These are phyloP conservation scores for Margaritifera margaritifera DNA, from an alignment of 2,888 invertebrate genomes.

Conservation along the genomic window DNA sequence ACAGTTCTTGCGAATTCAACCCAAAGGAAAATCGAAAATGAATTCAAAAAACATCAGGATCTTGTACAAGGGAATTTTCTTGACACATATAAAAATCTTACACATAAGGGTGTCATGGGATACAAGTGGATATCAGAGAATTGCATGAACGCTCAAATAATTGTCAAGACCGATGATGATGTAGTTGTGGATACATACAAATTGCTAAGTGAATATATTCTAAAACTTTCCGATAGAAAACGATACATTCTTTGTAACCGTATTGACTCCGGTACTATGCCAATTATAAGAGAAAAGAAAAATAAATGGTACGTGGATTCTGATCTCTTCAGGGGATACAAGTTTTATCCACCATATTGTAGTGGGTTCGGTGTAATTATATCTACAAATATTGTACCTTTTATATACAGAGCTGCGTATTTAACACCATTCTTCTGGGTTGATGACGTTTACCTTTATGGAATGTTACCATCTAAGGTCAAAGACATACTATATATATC, in stretches of 20 bases:
- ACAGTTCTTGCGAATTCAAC: constrained; percentile 17
- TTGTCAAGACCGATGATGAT: constrained; percentile 54
- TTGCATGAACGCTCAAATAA: constrained; percentile 44
- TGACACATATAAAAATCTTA: constrained; percentile 50
- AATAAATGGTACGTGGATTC: constrained; percentile 32
- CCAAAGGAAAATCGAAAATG: constrained; percentile 33
- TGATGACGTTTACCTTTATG: no score
- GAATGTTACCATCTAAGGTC: no score
- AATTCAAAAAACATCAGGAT: constrained; percentile 42
- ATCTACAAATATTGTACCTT: constrained; percentile 32
- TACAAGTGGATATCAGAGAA: no score
- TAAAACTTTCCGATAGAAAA: constrained; percentile 14
- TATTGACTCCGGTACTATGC: constrained; percentile 30
- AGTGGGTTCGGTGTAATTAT: constrained; percentile 35
- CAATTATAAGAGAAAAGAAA: constrained; percentile 28
- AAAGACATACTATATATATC: constrained; percentile 24
- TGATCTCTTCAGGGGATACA: constrained; percentile 24
- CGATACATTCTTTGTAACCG: constrained; percentile 35
- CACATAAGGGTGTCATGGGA: constrained; percentile 53
- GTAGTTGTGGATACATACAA: constrained; percentile 45
- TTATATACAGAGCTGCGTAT: constrained; percentile 25
- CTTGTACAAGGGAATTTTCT: constrained; percentile 54
- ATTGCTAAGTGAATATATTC: constrained; percentile 21
- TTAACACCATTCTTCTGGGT: no score
- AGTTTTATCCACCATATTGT: constrained; percentile 32